phyloP scores from a whole-genome alignment of 1,140 invertebrate genomes.

The Vanessa atalanta region DNA sequence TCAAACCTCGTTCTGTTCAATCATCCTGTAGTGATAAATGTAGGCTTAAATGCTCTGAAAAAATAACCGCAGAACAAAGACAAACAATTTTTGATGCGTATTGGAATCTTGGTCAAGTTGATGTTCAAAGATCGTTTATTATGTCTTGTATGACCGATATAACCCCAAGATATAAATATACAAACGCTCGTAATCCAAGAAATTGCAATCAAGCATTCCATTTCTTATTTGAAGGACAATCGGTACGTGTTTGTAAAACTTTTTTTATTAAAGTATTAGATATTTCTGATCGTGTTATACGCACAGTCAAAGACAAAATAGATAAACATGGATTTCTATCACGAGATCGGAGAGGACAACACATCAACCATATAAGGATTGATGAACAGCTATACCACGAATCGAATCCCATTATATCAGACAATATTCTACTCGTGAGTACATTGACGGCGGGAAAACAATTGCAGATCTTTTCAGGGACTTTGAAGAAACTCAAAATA shows the following conservation, averaged over 20 bases:
- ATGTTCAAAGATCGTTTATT: background rate
- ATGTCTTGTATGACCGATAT: slow-evolving; percentile 19
- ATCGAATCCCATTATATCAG: slow-evolving; percentile 59
- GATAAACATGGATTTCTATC: slow-evolving; percentile 28
- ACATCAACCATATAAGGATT: slow-evolving; percentile 15
- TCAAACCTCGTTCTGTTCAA: background rate
- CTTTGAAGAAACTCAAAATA: slow-evolving; percentile 36
- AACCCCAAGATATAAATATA: slow-evolving; percentile 35
- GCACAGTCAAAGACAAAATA: slow-evolving; percentile 38
- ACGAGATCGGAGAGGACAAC: slow-evolving; percentile 32
- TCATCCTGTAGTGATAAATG: background rate
- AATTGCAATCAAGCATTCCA: slow-evolving; percentile 34
- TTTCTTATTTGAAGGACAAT: slow-evolving; percentile 32
- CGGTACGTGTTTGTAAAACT: slow-evolving; percentile 39
- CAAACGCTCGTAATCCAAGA: slow-evolving; percentile 9
- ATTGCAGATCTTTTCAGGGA: slow-evolving; percentile 53
- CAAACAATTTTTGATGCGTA: background rate
- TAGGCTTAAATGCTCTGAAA: too few relatives aligned
- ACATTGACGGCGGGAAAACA: slow-evolving; percentile 54
- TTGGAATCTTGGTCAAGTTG: background rate
- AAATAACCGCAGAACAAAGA: background rate
- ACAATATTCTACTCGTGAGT: slow-evolving; percentile 47
- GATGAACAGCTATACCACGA: slow-evolving; percentile 44
- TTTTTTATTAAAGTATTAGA: slow-evolving; percentile 10
- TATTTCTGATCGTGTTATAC: slow-evolving; percentile 40